These are phyloP conservation scores for Dolichotis patagonum DNA, from an alignment of 2,113 vertebrate species.

Conservation along the genomic window DNA sequence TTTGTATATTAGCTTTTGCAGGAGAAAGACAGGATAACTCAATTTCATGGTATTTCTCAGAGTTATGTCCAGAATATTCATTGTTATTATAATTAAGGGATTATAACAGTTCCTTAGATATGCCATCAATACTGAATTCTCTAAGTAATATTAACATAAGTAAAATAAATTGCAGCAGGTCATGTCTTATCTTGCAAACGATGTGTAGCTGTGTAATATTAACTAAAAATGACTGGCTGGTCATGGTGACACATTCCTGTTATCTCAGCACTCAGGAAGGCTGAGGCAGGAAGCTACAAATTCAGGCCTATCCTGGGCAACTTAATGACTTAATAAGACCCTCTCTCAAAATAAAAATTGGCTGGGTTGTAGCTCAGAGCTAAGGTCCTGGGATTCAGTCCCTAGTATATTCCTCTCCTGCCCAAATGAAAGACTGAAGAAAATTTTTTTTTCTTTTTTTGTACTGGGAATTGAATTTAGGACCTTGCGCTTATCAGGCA, in stretches of 20 bases:
- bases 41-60: slow-evolving; percentile 41
- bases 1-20: slow-evolving; percentile 35
- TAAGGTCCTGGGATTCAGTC: not conserved
- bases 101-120: not conserved
- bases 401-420: not conserved
- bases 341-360: not conserved
- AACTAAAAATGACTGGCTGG: not conserved
- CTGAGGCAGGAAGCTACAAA: not conserved
- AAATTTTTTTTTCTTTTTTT: not conserved
- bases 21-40: not conserved
- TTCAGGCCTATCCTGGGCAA: not conserved
- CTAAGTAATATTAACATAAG: not conserved
- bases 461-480: too few species aligned
- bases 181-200: not conserved
- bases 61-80: not conserved
- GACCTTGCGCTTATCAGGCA: too few species aligned
- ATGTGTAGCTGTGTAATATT: not conserved
- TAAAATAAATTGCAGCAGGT: not conserved
- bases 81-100: not conserved
- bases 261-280: not conserved
- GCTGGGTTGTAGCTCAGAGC: not conserved
- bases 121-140: not conserved
- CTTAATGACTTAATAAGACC: not conserved
- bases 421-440: not conserved
- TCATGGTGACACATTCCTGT: not conserved